These are phyloP conservation scores for Hydra vulgaris DNA, from an alignment of 30 jellyfish, hydroid and myxozoan species.

Conservation along the genomic window DNA sequence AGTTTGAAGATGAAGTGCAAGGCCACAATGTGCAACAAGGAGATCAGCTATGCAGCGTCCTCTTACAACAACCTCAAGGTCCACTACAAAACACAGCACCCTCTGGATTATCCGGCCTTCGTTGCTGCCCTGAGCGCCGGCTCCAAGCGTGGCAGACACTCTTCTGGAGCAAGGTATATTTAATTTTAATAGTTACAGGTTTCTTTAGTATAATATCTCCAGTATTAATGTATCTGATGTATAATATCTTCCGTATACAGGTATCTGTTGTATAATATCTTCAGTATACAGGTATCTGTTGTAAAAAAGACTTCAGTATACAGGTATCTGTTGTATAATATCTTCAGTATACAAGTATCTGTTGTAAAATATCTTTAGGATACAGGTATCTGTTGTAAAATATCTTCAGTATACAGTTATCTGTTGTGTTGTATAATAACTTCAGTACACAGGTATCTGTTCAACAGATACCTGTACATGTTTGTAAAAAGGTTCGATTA, in stretches of 20 bases:
- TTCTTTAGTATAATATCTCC: not conserved
- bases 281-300: not conserved
- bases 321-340: not conserved
- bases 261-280: not conserved
- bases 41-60: not conserved
- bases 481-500: not conserved
- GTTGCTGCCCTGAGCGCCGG: not conserved
- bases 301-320: not conserved
- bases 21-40: not conserved
- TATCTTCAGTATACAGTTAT: not conserved
- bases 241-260: not conserved
- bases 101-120: not conserved
- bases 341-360: not conserved
- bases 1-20: not conserved
- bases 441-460: not conserved
- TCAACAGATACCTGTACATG: not conserved
- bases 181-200: not conserved
- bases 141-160: not conserved
- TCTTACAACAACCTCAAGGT: not conserved
- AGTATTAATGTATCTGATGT: not conserved
- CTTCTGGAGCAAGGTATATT: not conserved
- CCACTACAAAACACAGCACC: not conserved
- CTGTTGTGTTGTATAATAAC: not conserved
- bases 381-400: not conserved
- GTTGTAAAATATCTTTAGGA: not conserved